Evolutionary conservation across 64 coral and sea anemone genomes (phyloP).

Genomic region (Hydrozoanthus tunicans): DNA sequence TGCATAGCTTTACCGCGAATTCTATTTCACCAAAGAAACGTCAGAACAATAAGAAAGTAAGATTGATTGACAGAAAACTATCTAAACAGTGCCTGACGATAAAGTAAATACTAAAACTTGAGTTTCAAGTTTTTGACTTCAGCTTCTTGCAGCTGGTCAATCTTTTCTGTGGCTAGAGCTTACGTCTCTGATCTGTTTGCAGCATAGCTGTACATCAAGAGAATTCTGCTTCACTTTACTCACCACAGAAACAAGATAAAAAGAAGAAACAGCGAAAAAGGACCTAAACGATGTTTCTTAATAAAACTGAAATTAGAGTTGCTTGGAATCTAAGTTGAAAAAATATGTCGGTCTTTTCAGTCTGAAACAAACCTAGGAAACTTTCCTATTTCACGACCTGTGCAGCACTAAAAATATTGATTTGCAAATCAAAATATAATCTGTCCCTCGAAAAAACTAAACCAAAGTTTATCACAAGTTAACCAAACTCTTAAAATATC

Average conservation of each 20-base stretch:
- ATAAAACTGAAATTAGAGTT: too few species aligned
- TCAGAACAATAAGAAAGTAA: background rate
- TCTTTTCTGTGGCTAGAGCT: background rate
- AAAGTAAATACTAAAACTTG: background rate
- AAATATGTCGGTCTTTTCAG: too few species aligned
- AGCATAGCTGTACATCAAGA: background rate
- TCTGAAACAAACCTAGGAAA: background rate
- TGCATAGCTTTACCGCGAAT: background rate
- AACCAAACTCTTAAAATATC: too few species aligned
- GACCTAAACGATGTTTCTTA: too few species aligned
- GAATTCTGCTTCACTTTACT: too few species aligned
- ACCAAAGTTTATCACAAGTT: too few species aligned
- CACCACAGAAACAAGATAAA: too few species aligned
- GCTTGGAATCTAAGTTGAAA: too few species aligned
- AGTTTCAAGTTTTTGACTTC: background rate
- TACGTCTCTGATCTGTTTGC: background rate
- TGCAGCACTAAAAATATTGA: background rate
- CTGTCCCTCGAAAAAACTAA: too few species aligned
- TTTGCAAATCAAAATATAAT: too few species aligned
- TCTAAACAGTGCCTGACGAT: background rate
- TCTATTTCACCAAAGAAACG: background rate
- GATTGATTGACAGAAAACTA: background rate
- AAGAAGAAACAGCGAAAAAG: too few species aligned
- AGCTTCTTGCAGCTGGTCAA: background rate
- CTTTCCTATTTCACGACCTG: background rate